phyloP scores from a whole-genome alignment of 2,797 vertebrate species.

The Galagoides demidoff region DNA sequence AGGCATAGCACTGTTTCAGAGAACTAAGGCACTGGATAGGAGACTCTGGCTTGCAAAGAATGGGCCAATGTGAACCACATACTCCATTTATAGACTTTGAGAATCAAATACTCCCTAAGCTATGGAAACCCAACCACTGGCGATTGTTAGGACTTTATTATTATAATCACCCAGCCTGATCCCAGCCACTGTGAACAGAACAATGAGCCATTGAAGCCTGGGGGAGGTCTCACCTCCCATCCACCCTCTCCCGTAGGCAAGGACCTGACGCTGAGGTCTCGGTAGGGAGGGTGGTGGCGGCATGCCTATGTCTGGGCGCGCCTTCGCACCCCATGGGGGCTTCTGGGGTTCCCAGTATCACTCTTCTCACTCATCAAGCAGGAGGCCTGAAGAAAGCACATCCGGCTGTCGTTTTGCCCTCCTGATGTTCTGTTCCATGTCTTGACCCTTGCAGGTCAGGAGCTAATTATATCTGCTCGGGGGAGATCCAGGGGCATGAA shows the following conservation, averaged over 20 bases:
- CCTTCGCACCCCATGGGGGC: background rate
- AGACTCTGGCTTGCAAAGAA: conserved; percentile 25
- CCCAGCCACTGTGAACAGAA: conserved; percentile 50
- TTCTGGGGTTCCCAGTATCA: background rate
- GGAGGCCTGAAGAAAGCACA: background rate
- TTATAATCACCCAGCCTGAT: conserved; percentile 53
- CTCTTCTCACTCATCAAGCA: conserved; percentile 26
- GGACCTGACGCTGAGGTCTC: background rate
- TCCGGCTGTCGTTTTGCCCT: background rate
- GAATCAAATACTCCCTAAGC: conserved; percentile 74
- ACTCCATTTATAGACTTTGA: conserved; percentile 66
- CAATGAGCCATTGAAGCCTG: conserved; percentile 67
- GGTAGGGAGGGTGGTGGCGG: background rate
- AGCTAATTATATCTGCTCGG: background rate
- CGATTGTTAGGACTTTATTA: conserved; percentile 65
- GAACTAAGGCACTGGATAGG: background rate
- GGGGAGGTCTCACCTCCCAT: background rate
- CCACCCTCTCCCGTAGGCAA: background rate
- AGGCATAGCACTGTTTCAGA: background rate
- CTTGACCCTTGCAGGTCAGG: background rate
- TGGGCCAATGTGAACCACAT: background rate
- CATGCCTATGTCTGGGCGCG: background rate
- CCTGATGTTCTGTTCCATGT: background rate
- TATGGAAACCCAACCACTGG: conserved; percentile 61
- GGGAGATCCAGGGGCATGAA: background rate